These are phyloP conservation scores for Arizona elegans DNA, from an alignment of 2,113 vertebrate genomes.

Conservation along the genomic window DNA sequence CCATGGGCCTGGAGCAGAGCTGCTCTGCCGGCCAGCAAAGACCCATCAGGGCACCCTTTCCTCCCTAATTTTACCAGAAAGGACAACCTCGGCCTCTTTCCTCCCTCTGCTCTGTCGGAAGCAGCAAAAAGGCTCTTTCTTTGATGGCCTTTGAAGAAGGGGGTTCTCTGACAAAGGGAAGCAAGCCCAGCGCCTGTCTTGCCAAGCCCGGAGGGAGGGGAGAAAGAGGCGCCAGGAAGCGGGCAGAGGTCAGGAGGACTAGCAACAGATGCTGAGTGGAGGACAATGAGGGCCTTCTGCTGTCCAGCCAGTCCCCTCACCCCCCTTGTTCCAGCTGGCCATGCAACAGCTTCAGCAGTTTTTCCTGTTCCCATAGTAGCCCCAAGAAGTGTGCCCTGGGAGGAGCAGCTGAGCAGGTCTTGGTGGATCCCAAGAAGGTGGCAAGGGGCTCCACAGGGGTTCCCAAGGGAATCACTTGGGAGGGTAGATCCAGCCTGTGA, in stretches of 20 bases:
- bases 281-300: conserved; percentile 3
- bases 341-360: not conserved
- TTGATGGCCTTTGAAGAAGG: not conserved
- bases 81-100: not conserved
- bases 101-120: not conserved
- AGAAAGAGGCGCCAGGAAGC: not conserved
- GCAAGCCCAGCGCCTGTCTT: not conserved
- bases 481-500: not conserved
- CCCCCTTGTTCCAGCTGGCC: not conserved
- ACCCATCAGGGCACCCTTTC: not conserved
- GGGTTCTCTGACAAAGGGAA: not conserved
- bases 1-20: not conserved
- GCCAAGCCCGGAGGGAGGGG: not conserved
- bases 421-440: not conserved
- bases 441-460: not conserved
- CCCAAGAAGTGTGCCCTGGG: not conserved
- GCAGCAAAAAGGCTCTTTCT: not conserved
- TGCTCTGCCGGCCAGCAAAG: not conserved
- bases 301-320: no score
- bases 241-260: not conserved
- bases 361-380: not conserved
- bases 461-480: not conserved
- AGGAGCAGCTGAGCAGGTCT: not conserved
- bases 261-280: not conserved
- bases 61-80: not conserved